These are phyloP conservation scores for Phoxinus phoxinus DNA, from an alignment of 2,113 vertebrate genomes.

Conservation along the genomic window DNA sequence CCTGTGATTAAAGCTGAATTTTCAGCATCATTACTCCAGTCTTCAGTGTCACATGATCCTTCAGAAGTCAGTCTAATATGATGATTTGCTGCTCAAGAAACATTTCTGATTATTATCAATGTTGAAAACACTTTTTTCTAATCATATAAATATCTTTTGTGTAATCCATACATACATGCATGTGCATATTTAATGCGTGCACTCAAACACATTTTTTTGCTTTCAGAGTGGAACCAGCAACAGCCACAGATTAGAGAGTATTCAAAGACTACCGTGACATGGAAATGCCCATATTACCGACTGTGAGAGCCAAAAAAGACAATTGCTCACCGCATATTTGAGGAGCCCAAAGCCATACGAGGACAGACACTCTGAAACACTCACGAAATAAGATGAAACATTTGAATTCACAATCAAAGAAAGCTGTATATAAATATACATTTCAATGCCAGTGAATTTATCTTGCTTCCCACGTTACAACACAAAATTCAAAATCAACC, in stretches of 20 bases:
- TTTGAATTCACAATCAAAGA: constrained; percentile 21
- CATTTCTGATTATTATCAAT: no score
- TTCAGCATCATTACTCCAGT: no score
- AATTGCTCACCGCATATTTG: constrained; percentile 32
- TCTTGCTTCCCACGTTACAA: not conserved
- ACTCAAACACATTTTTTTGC: not conserved
- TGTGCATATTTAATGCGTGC: not conserved
- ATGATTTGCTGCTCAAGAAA: no score
- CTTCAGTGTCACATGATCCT: no score
- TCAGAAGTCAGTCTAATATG: no score
- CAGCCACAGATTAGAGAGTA: constrained; percentile 64
- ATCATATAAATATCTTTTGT: no score
- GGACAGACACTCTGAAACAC: not conserved
- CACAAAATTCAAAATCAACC: not conserved
- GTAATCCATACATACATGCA: not conserved
- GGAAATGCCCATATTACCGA: constrained; percentile 60
- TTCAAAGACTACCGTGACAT: constrained; percentile 47
- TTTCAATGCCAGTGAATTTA: not conserved
- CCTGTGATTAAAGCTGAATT: not conserved
- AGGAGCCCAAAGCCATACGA: constrained; percentile 33
- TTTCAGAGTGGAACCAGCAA: constrained; percentile 51
- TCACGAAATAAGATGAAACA: not conserved
- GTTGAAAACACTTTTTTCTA: no score
- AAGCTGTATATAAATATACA: not conserved
- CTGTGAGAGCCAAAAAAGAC: constrained; percentile 51